Evolutionary conservation across 1,140 invertebrate species (phyloP).

Genomic region (Drosophila orena): DNA sequence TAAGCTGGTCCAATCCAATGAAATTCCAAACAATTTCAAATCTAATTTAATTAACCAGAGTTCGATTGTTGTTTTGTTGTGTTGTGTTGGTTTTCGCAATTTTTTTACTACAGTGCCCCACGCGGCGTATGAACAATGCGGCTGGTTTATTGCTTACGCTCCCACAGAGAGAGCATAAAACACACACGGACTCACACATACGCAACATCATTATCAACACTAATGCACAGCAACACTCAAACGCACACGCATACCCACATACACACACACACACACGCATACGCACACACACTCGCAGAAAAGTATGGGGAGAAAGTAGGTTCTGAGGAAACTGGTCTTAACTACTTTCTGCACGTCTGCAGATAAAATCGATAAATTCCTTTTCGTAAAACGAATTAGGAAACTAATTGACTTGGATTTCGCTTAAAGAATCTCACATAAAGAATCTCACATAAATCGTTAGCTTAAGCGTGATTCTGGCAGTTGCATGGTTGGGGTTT

Average conservation of each 20-base stretch:
- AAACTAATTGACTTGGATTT: constrained; percentile 83
- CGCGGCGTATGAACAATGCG: constrained; percentile 75
- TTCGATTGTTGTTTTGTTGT: constrained; percentile 22
- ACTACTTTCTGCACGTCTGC: constrained; percentile 82
- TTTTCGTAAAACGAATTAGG: constrained; percentile 83
- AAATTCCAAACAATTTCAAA: constrained; percentile 50
- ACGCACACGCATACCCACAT: not conserved
- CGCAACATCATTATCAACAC: constrained; percentile 74
- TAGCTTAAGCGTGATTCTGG: constrained; percentile 80
- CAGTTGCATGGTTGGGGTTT: constrained; percentile 32
- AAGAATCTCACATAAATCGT: constrained; percentile 83
- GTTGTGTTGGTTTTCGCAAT: constrained; percentile 11
- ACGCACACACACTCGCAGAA: not conserved
- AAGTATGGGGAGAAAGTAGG: constrained; percentile 23
- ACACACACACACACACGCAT: constrained; percentile 1
- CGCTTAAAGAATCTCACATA: constrained; percentile 82
- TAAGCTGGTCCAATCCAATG: no score
- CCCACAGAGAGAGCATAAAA: constrained; percentile 55
- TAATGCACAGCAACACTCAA: constrained; percentile 15
- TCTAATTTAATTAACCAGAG: constrained; percentile 67
- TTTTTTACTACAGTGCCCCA: constrained; percentile 30
- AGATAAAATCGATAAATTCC: constrained; percentile 83
- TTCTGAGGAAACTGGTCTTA: constrained; percentile 67
- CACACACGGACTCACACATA: constrained; percentile 39
- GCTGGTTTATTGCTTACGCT: constrained; percentile 67